Evolutionary conservation across 2,888 invertebrate species (phyloP).

Genomic region (Leptinotarsa rubiginosa): DNA sequence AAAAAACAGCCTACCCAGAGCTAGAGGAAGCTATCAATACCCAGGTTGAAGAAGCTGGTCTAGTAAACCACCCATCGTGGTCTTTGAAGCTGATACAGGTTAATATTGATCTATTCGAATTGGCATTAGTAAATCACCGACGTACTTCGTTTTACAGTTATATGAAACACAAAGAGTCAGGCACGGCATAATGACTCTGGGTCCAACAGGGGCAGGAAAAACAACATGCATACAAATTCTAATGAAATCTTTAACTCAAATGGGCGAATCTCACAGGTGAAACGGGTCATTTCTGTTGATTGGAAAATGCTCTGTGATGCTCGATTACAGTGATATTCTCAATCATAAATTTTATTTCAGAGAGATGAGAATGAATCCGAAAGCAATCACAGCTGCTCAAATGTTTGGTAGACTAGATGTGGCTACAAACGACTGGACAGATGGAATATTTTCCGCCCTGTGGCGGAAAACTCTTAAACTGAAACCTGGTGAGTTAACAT

Average conservation of each 20-base stretch:
- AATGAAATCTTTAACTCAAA: slow-evolving; percentile 90
- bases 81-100: slow-evolving; percentile 92
- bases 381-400: slow-evolving; percentile 96
- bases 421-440: slow-evolving; percentile 98
- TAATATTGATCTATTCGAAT: slow-evolving; percentile 22
- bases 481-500: slow-evolving; percentile 72
- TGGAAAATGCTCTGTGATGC: too few species aligned
- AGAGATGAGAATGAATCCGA: slow-evolving; percentile 99
- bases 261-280: slow-evolving; percentile 85
- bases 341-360: slow-evolving; percentile 22
- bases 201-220: slow-evolving; percentile 95
- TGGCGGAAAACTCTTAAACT: slow-evolving; percentile 94
- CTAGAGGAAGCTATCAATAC: slow-evolving; percentile 88
- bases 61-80: slow-evolving; percentile 96
- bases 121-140: too few species aligned
- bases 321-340: too few species aligned
- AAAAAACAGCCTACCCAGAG: slow-evolving; percentile 91
- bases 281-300: background rate
- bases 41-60: slow-evolving; percentile 82
- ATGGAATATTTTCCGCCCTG: slow-evolving; percentile 95
- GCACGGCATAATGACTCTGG: slow-evolving; percentile 96
- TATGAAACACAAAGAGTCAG: slow-evolving; percentile 96
- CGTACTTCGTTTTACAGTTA: slow-evolving; percentile 69
- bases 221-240: slow-evolving; percentile 90
- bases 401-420: slow-evolving; percentile 98